Evolutionary conservation across 2,113 vertebrate species (phyloP), one percentile per base, ranked within the genome.

Genomic region (Vidua macroura): DNA sequence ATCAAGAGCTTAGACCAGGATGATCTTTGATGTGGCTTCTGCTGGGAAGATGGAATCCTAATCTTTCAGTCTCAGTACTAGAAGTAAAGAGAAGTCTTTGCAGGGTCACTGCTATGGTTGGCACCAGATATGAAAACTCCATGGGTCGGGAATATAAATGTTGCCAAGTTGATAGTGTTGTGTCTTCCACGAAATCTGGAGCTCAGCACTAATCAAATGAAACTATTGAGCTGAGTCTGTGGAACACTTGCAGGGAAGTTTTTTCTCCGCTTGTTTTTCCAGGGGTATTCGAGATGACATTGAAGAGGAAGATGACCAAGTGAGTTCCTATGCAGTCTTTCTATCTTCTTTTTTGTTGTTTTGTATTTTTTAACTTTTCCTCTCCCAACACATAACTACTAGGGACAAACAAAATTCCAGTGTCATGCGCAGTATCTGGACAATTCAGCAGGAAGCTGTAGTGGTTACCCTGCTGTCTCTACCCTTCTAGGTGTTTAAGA

Each of bases 201-300:
- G 95, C 96, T 97, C 97, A 96, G 97, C 97, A 96, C 95, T 98
- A 78, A 96, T 73, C 81, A 93, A 46, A 28, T 97, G 75, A 96
- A 97, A 97, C 92, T 92, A 16, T 92, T 98, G 96, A 98, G 97
- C 97, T 98, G 98, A 98, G 98, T 99, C 97, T 99, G 98, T 98
- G 98, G 99, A 99, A 99, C 98, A 99, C 98, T 98, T 98, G 99
- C 99, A 99, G 99, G 99, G 99, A 99, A 99, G 99, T 99, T 99
- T 99, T 99, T 99, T 99, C 99, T 99, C 98, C 98, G 98, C 98
- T 99, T 99, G 96, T 99, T 99, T 99, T 99, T 99, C 98, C 99
- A 99, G 99, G 99, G 99, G 99, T 99, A 99, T 99, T 98, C 99
- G 99, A 97, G 99, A 99, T 99, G 99, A 99, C 99, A 99, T 99